Base-by-base conservation (phyloP, 2,888 invertebrate species). In the Hedya salicella region DNA sequence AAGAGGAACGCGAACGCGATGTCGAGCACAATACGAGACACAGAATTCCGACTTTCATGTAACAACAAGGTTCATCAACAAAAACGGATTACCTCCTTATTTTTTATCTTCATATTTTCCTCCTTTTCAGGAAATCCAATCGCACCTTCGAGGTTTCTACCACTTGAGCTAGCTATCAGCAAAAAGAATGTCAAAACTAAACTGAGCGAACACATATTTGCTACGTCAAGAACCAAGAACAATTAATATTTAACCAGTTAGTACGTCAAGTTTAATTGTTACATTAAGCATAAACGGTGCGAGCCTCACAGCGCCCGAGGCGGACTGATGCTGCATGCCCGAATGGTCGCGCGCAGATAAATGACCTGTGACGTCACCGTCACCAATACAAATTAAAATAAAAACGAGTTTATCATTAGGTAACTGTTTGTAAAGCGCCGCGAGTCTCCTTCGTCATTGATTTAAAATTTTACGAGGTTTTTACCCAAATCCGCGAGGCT, bases 101-200 rank as follows among this genome's bases (percentile, higher is more conserved):
- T 91, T 69, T 77, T 79, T 70, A 80, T 62, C 62, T 75, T 78
- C 0, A 75, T 71, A 69, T 90, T 82, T 76, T 90, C 91, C 72
- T 91, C 91, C 4, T 71, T 44, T 73, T 91, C 91, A 16, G 91
- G 91, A 78, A 89, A 91, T 69, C 89, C 89, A 69, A 91, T 88
- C 13, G 79, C 76, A 70, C 80, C 84, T 68, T 75, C 77, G 40
- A 68, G 70, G 48, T 77, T 82, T 64, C 70, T 69, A 49, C 79
- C 80, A 72, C 72, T 72, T 36, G 49, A 17, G 16, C 46, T 14
- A 11, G 46, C 44, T 16, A 62, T 52, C 57, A 68, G 32, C 19
- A 84, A 66, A 49, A 78, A 63, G 69, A 74, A 74, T 36, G 72
- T 57, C 40, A 79, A 32, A 25, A 79, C 54, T 60, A 79, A 68